A percentile compares a stretch with the other conserved stretches of the same genome.
These are phyloP conservation scores for Dendropsophus ebraccatus DNA, from an alignment of 2,113 vertebrate species.

Conservation along the genomic window DNA sequence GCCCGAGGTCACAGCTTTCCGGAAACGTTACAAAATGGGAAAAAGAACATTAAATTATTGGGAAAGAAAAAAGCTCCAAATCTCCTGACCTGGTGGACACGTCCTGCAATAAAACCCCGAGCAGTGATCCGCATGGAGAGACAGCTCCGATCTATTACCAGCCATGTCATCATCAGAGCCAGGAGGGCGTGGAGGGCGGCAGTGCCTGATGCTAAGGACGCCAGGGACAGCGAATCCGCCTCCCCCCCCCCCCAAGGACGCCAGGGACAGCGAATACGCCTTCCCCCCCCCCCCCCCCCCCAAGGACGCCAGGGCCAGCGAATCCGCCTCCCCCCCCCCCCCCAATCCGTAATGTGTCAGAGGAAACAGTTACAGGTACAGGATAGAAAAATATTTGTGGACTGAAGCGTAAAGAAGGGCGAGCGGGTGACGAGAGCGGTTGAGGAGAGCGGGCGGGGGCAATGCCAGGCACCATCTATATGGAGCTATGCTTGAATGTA, in stretches of 20 bases:
- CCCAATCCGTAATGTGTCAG: neutral
- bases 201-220: neutral
- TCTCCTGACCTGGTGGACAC: neutral
- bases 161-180: neutral
- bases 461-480: slow-evolving; percentile 9
- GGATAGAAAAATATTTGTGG: neutral
- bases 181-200: neutral
- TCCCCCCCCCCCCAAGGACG: no score
- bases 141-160: neutral
- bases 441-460: neutral
- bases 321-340: no score
- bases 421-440: neutral
- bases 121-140: neutral
- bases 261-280: neutral
- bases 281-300: no score
- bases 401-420: slow-evolving; percentile 2
- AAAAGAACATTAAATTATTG: slow-evolving; percentile 38
- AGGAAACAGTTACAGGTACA: neutral
- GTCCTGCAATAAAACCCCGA: neutral
- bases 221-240: neutral
- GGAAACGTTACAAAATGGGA: slow-evolving; percentile 29
- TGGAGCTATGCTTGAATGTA: neutral
- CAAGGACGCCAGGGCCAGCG: neutral
- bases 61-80: slow-evolving; percentile 1
- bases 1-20: neutral